A percentile compares a stretch with the other conserved stretches of the same genome.
These are phyloP conservation scores for Pituophis catenifer DNA, from an alignment of 2,113 vertebrate genomes.

Conservation along the genomic window DNA sequence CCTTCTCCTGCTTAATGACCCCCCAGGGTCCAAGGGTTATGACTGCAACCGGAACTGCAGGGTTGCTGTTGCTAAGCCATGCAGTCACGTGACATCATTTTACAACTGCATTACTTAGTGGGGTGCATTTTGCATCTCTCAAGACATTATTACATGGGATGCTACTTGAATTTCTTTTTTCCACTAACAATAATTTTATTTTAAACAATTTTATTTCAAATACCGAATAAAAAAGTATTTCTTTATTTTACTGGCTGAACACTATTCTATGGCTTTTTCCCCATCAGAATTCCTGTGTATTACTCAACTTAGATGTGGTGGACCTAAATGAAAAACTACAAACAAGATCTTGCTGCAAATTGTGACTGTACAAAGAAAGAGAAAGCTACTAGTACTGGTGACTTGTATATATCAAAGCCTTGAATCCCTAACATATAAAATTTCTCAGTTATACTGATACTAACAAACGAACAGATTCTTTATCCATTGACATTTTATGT, in stretches of 20 bases:
- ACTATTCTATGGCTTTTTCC: conserved; percentile 44
- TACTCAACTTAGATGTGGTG: conserved; percentile 57
- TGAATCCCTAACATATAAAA: conserved; percentile 9
- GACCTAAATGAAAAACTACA: conserved; percentile 52
- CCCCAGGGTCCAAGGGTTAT: background rate
- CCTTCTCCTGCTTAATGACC: background rate
- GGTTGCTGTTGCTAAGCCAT: background rate
- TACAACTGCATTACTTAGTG: background rate
- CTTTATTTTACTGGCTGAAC: background rate
- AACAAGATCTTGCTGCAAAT: conserved; percentile 58
- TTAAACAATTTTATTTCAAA: background rate
- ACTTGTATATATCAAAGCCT: background rate
- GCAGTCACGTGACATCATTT: background rate
- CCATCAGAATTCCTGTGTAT: conserved; percentile 56
- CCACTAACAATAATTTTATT: conserved; percentile 11
- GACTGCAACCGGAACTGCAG: background rate
- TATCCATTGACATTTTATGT: background rate
- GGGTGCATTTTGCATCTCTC: background rate
- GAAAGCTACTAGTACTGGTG: conserved; percentile 16
- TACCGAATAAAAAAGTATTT: background rate
- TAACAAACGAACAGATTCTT: background rate
- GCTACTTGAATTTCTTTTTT: conserved; percentile 13
- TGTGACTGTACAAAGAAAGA: conserved; percentile 38
- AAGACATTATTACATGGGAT: conserved; percentile 15
- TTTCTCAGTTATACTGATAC: conserved; percentile 29